Conservation (phyloP, 2,113 vertebrate genomes). For the Aviceda subcristata region DNA sequence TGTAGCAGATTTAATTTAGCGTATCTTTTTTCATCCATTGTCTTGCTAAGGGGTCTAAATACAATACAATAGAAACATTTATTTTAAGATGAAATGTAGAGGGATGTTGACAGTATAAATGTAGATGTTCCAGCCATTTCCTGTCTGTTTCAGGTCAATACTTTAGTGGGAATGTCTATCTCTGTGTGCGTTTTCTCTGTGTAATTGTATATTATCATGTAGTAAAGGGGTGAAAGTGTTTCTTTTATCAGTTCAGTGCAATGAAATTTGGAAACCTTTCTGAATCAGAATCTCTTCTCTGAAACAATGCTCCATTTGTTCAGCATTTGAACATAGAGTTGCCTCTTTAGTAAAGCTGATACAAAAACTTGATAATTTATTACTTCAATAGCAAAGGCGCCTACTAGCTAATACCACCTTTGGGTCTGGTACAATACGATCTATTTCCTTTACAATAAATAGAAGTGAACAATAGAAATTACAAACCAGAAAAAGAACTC, state of each 20-base stretch:
- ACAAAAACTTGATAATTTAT: constrained; percentile 32
- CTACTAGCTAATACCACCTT: constrained; percentile 16
- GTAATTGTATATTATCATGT: neutral
- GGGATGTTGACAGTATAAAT: neutral
- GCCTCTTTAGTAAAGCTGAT: neutral
- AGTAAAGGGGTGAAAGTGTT: neutral
- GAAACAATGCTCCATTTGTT: constrained; percentile 18
- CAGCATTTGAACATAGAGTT: neutral
- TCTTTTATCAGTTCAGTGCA: neutral
- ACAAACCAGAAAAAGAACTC: neutral
- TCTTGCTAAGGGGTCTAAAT: neutral
- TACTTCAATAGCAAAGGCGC: neutral
- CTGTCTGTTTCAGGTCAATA: neutral
- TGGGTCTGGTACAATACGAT: neutral
- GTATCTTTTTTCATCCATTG: neutral
- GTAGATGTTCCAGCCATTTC: neutral
- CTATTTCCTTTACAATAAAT: constrained; percentile 41
- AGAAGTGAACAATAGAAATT: constrained; percentile 12
- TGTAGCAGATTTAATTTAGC: neutral
- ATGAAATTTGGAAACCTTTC: constrained; percentile 2
- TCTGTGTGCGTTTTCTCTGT: neutral
- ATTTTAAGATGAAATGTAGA: neutral
- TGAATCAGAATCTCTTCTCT: neutral
- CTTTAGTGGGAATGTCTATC: neutral
- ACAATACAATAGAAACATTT: neutral